Base-by-base conservation (phyloP, 2,888 invertebrate species). In the Lomographa bimaculata region DNA sequence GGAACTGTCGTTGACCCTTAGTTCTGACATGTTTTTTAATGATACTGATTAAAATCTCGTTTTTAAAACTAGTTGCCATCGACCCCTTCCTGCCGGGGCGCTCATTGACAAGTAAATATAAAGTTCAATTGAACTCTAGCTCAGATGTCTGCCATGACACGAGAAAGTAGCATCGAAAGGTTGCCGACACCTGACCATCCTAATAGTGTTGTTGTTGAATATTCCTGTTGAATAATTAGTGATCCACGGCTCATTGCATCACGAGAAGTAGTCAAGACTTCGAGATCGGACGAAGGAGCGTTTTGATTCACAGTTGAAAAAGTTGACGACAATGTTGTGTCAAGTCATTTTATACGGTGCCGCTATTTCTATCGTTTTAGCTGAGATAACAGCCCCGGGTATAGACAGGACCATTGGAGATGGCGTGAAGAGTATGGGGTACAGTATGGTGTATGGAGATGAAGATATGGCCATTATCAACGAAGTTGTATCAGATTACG, bases 361-460 rank as follows among this genome's bases (percentile, higher is more conserved):
- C 11, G 18, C 46, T 1, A 5, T 66, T 2, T 18, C 61, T 1
- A 37, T 46, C 1, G 10, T 60, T 12, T 3, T 48, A 2, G 51
- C 64, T 10, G 71, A 74, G 34, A 43, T 58, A 3, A 64, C 62
- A 0, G 57, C 52, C 3, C 67, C 71, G 1, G 71, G 69, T 0
- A 66, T 80, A 14, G 63, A 73, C 0, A 68, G 74, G 28, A 57
- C 61, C 1, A 17, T 76, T 1, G 75, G 66, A 28, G 68, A 75
- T 2, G 79, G 75, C 1, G 75, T 78, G 0, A 60, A 47, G 2
- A 83, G 81, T 44, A 8, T 62, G 7, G 79, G 79, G 0, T 78
- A 66, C 12, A 76, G 65, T 36, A 47, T 84, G 0, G 45, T 85
- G 1, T 85, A 82, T 30, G 83, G 80, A 1, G 80, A 84, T 40